phyloP scores from a whole-genome alignment of 1,140 invertebrate genomes.

The Proctacanthus coquilletti region DNA sequence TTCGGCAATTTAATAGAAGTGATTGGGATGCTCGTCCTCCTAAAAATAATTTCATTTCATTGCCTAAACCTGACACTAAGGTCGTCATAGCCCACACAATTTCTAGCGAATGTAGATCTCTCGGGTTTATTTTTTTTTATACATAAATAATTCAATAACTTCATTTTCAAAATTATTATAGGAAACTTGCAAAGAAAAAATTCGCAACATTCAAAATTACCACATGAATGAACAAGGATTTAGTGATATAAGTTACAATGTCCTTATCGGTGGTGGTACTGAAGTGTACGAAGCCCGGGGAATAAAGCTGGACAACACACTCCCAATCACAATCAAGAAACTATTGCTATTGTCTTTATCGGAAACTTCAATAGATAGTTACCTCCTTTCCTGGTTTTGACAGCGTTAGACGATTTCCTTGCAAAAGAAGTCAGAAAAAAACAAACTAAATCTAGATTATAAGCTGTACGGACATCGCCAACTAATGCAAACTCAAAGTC shows the following conservation, averaged over 20 bases:
- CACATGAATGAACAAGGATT: constrained; percentile 38
- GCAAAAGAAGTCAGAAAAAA: no score
- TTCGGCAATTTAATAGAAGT: no score
- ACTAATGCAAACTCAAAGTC: constrained; percentile 40
- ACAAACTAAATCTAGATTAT: constrained; percentile 38
- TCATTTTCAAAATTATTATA: no score
- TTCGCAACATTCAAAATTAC: constrained; percentile 38
- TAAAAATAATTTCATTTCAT: no score
- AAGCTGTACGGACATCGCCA: constrained; percentile 46
- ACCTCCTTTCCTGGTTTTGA: no score
- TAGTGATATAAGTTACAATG: constrained; percentile 56
- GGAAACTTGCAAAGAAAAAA: constrained; percentile 14
- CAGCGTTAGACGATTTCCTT: no score
- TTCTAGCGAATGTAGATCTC: no score
- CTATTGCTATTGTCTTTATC: constrained; percentile 49
- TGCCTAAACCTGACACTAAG: no score
- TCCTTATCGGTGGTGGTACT: constrained; percentile 57
- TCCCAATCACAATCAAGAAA: constrained; percentile 32
- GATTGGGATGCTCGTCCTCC: no score
- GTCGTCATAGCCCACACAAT: no score
- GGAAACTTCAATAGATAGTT: constrained; percentile 38
- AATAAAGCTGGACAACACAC: constrained; percentile 38
- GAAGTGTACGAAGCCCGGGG: constrained; percentile 49
- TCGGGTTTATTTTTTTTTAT: no score
- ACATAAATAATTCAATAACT: no score